Conservation (phyloP, 2,113 vertebrate species). For the Henicopernis longicauda region DNA sequence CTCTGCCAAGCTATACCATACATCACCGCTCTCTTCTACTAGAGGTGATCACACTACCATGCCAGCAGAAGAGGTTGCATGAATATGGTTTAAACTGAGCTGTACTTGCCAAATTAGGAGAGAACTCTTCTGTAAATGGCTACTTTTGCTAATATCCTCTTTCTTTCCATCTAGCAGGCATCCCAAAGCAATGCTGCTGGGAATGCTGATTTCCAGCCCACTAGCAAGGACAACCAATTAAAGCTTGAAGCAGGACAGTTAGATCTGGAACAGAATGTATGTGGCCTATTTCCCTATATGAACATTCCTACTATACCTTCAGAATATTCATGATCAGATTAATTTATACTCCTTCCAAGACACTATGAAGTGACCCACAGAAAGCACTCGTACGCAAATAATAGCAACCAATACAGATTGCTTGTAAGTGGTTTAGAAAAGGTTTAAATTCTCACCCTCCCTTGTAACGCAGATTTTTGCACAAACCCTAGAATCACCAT, state of each 20-base stretch:
- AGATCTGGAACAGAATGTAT: neutral
- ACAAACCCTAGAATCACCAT: neutral
- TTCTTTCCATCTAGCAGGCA: neutral
- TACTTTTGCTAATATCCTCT: neutral
- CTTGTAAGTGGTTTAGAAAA: neutral
- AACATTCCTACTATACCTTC: neutral
- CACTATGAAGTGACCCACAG: neutral
- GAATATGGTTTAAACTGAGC: neutral
- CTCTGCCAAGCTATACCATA: neutral
- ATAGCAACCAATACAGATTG: neutral
- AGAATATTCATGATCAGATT: neutral
- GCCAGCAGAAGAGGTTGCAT: neutral
- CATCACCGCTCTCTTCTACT: neutral
- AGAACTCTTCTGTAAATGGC: neutral
- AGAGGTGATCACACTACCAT: accelerated
- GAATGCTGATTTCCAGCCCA: neutral
- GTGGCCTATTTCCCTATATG: neutral
- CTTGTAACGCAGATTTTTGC: neutral
- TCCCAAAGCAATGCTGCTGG: neutral
- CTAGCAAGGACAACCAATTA: neutral
- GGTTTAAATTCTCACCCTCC: neutral
- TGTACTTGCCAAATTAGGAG: neutral
- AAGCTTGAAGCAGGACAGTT: neutral
- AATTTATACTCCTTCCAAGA: neutral
- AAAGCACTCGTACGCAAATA: neutral